Base-by-base conservation (phyloP, 2,113 vertebrate species). In the Columbina picui region DNA sequence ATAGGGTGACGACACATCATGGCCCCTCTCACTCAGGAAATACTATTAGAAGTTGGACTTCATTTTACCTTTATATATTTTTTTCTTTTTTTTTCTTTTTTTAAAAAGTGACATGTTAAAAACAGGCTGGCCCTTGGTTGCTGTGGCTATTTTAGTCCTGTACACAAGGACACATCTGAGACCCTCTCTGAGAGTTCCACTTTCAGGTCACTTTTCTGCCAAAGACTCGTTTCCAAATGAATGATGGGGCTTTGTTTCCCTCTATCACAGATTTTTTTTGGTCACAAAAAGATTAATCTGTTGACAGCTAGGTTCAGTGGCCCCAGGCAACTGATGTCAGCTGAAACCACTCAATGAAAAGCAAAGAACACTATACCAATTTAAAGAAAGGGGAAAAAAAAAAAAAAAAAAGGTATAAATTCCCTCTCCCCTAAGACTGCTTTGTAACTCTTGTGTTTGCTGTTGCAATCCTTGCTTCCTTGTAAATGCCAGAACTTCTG, bases 241-340 rank as follows among this genome's bases (percentile, higher is more conserved):
- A 39, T 69, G 49, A 94, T 87, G 73, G 76, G 36, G 43, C 14
- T 15, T 79, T 45, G 68, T 81, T 96, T 89, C 67, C 49, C 61
- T 81, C 85, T 53, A 82, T 75, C 77, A 57, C 39, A 69, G 63
- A 0, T 14, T 79, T 90, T 94, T 79, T 84, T 50, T 41, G 21
- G 76, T 81, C 90, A 86, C 45, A 86, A 43, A 80, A 89, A 64
- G 90, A 94, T 93, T 96, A 94, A 93, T 94, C 88, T 94, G 88
- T 92, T 88, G 92, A 96, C 93, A 96, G 79, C 47, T 43, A 74
- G 47, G 93, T 90, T 90, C 79, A 68, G 27, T 60, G 49, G 73
- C 94, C 88, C 39, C 94, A 92, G 86, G 96, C 88, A 93, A 81
- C 43, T 64, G 36, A 78, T 84, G 73, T 75, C 80, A 89, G 60